Base-by-base conservation (phyloP, 2,797 vertebrate genomes). In the Lemur catta region DNA sequence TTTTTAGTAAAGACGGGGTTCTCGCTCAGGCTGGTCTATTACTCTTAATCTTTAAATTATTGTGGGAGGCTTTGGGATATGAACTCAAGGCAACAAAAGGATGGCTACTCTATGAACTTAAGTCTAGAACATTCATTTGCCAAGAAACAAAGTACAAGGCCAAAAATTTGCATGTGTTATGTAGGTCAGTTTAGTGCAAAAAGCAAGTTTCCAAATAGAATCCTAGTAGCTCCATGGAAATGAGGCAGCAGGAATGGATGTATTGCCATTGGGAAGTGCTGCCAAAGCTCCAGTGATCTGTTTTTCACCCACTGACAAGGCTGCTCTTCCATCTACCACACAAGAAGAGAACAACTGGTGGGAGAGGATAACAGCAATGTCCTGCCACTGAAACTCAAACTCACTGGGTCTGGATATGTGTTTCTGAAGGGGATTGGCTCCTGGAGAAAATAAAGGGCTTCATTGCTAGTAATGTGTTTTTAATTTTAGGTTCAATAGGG, bases 321-420 rank as follows among this genome's bases (percentile, higher is more conserved):
- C 18, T 10, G 9, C 11, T 35, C 17, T 55, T 30, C 22, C 7
- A 13, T 38, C 38, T 38, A 38, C 38, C 38, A 38, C 38, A 38
- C 38, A 15, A 52, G 55, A 61, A n/a, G 26, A 52, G 35, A 22
- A 26, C 1, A 55, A 8, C 11, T 18, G 57, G 14, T 18, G 30
- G 35, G 7, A 41, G 33, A 30, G 46, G 11, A 15, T 3, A 8
- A 22, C 0, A 4, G 59, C 8, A 28, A 9, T 52, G 35, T 4
- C 20, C 38, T 17, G 52, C 2, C 33, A 28, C 20, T 26, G 7
- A 84, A 67, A 61, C 26, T 38, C 35, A 33, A 11, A 17, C 41
- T 81, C 33, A 22, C 26, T 65, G 30, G 7, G 8, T 78, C 28
- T 61, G 3, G 11, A 7, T 6, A 5, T 43, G 20, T n/a, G 10